phyloP scores from a whole-genome alignment of 2,113 vertebrate genomes.

The Martes martes region DNA sequence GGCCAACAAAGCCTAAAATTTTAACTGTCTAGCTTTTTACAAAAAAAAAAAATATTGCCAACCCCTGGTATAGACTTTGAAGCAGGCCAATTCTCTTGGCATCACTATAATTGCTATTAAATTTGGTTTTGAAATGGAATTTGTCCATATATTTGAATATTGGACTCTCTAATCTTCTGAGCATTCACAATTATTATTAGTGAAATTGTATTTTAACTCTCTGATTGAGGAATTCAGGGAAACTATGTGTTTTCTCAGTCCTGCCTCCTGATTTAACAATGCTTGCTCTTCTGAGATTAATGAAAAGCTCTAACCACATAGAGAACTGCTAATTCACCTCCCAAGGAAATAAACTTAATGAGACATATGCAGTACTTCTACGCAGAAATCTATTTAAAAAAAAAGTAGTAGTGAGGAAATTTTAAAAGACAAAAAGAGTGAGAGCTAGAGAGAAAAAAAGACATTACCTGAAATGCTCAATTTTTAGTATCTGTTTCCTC shows the following conservation, averaged over 20 bases:
- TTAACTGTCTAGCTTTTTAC: background rate
- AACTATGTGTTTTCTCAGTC: background rate
- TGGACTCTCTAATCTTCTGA: background rate
- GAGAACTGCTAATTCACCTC: background rate
- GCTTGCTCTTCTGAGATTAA: background rate
- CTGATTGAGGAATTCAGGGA: background rate
- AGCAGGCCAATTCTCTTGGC: background rate
- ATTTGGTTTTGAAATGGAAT: background rate
- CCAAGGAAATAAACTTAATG: background rate
- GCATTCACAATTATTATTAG: background rate
- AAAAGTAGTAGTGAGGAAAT: background rate
- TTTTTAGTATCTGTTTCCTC: background rate
- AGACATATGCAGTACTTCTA: background rate
- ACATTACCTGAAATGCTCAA: background rate
- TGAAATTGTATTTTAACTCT: background rate
- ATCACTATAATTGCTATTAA: background rate
- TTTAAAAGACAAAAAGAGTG: background rate
- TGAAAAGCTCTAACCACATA: background rate
- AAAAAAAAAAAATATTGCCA: background rate
- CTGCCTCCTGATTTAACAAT: background rate
- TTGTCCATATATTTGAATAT: background rate
- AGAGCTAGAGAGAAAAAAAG: background rate
- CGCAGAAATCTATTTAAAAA: background rate
- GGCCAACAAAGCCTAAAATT: background rate
- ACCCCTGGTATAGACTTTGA: background rate